Conservation (phyloP, 2,113 vertebrate species). For the Spizaetus ornatus region DNA sequence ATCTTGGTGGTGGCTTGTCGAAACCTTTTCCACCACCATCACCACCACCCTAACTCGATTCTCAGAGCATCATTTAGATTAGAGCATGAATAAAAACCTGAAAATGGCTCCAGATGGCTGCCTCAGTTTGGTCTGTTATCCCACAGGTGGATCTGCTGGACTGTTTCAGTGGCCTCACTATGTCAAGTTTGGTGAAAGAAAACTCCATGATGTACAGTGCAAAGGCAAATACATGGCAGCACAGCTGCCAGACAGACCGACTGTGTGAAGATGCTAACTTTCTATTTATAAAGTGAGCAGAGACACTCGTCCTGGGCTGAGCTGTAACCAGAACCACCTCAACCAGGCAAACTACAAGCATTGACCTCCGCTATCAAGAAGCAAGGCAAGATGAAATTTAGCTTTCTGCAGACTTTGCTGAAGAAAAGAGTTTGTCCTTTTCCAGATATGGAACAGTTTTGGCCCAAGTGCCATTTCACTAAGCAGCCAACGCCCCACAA, state of each 20-base stretch:
- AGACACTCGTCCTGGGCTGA: background rate
- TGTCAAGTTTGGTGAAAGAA: background rate
- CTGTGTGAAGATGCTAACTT: background rate
- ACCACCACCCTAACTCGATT: background rate
- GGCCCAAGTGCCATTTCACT: background rate
- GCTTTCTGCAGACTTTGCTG: background rate
- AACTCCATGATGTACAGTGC: background rate
- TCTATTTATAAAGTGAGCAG: background rate
- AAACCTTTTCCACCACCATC: background rate
- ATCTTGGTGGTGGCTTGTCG: background rate
- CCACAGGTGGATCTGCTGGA: background rate
- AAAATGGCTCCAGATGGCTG: background rate
- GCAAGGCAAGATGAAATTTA: background rate
- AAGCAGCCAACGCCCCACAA: background rate
- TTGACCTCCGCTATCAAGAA: background rate
- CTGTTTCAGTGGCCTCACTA: background rate
- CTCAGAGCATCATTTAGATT: background rate
- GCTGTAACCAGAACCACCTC: background rate
- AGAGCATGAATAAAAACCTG: background rate
- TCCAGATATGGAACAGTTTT: background rate
- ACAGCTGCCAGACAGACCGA: background rate
- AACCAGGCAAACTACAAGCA: background rate
- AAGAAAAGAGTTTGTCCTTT: background rate
- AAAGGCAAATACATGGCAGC: accelerated
- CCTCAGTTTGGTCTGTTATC: background rate